Percentiles rank a stretch among this genome's conserved stretches.
Evolutionary conservation across 2,888 invertebrate genomes (phyloP).

Genomic region (Proisotoma minuta): DNA sequence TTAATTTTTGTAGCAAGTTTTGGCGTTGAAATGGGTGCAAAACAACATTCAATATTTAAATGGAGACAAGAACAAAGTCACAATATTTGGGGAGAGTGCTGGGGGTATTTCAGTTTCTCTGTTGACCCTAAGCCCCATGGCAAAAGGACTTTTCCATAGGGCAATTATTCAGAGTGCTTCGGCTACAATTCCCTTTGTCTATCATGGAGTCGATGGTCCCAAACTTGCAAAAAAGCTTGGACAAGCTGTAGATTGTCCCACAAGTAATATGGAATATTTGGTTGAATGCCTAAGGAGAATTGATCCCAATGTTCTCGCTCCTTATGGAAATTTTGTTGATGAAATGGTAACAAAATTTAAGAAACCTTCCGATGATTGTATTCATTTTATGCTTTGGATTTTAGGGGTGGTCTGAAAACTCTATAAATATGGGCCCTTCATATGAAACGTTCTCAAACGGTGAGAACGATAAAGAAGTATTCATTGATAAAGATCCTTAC

Average conservation of each 20-base stretch:
- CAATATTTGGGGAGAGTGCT: constrained; percentile 10
- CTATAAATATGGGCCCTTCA: no score
- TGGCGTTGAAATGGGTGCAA: constrained; percentile 33
- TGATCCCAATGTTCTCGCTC: no score
- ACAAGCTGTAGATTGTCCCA: constrained; percentile 31
- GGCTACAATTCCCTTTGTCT: no score
- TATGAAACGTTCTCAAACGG: no score
- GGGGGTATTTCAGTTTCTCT: constrained; percentile 22
- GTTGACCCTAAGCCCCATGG: constrained; percentile 13
- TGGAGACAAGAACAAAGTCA: constrained; percentile 29
- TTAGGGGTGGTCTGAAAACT: no score
- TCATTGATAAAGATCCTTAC: no score
- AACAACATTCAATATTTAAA: constrained; percentile 31
- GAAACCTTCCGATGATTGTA: no score
- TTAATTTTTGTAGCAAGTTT: no score
- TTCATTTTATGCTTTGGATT: no score
- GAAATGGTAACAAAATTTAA: no score
- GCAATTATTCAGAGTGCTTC: constrained; percentile 20
- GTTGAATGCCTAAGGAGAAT: constrained; percentile 32
- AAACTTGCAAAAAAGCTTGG: constrained; percentile 37
- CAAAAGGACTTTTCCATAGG: constrained; percentile 22
- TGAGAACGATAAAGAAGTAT: no score
- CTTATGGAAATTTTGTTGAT: no score
- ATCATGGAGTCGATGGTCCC: constrained; percentile 29
- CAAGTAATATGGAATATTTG: constrained; percentile 25